Base-by-base conservation (phyloP, 1,140 invertebrate species). In the Penaeus vannamei region DNA sequence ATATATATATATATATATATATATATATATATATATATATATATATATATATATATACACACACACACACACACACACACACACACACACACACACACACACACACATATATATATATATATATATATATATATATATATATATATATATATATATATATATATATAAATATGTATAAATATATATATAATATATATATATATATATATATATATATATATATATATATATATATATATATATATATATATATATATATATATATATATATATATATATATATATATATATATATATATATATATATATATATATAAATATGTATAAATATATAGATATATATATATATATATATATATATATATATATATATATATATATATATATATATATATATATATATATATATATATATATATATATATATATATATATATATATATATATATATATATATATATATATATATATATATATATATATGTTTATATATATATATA, bases 161-260 rank as follows among this genome's bases (percentile, higher is more conserved):
- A 46, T 46, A 46, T 46, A 46, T 46, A 46, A 5, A 46, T 46
- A n/a, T n/a, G 2, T 69, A 69, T 69, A 7, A n/a, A 32, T 32
- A n/a, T 26, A 32, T 26, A 69, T 23, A 69, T 32, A 14, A n/a
- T 26, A 69, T 17, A 32, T 69, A 26, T 69, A 76, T 26, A 76
- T 32, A 76, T 26, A 76, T 76, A 76, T 26, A 76, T 76, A 76
- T 26, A 76, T 76, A 76, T 26, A 76, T 76, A 76, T 26, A 76
- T 76, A 76, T 32, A 29, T 76, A 76, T 76, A 76, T 76, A 76
- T 76, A 76, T 76, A 76, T 76, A 76, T 76, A 76, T 32, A 76
- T 76, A 76, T 76, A 8, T 36, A 72, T 22, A 72, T 26, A 72
- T 19, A 72, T 32, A 36, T 76, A 32, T 72, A 29, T 32, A 29